Base-by-base conservation (phyloP, 2,888 invertebrate species). In the Microdon myrmicae region DNA sequence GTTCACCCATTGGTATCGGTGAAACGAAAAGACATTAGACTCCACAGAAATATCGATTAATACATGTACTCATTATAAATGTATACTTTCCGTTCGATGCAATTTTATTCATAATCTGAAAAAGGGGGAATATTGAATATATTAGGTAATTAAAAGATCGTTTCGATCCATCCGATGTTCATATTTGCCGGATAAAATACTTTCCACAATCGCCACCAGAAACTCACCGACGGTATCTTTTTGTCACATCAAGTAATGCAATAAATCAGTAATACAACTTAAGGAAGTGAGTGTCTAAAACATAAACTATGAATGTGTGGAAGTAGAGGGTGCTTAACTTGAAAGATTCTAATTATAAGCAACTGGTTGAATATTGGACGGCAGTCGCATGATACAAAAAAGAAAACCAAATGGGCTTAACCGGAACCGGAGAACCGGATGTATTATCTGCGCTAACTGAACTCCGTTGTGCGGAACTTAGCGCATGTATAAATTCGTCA, bases 371-470 rank as follows among this genome's bases (percentile, higher is more conserved):
- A 67, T 68, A 54, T 54, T 48, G 48, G 44, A 25, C 48, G 38
- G 34, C 48, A 60, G 55, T 54, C 67, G 54, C 60, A 48, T 54
- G 70, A 73, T 72, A 75, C 73, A 75, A 71, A 72, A 73, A 73
- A 73, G 72, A 74, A 78, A 77, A 73, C n/a, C n/a, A 75, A 67
- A 64, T 79, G 78, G 79, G 79, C 78, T 76, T 77, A 79, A 79
- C 79, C 79, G 79, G 79, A 79, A 79, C 77, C 79, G 79, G 79
- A 79, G 79, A 79, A 79, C 77, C 79, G 79, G 79, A 79, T 77
- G 77, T 78, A 79, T 79, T 79, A 79, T 79, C 78, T 79, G 79
- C 79, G 78, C 79, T 77, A 79, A 79, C 79, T 78, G 75, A 72
- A 73, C 74, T 71, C 67, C 68, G 68, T 64, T 68, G 61, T 43